Evolutionary conservation across 2,888 invertebrate species (phyloP).

Genomic region (Hemicrepidius hirtus): DNA sequence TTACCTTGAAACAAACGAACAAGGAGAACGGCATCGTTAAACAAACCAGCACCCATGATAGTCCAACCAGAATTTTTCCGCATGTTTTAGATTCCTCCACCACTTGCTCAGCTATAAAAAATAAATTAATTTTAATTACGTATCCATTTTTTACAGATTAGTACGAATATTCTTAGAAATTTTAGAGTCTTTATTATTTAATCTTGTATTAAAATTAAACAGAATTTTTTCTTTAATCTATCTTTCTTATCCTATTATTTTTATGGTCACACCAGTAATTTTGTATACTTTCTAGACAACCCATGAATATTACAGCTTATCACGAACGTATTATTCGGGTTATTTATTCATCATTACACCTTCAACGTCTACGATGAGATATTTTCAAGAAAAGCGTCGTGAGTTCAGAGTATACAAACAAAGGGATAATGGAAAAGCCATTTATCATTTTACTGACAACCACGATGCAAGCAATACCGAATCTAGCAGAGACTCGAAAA

Average conservation of each 20-base stretch:
- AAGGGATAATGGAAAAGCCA: constrained; percentile 27
- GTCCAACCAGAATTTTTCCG: constrained; percentile 86
- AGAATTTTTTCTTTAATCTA: too few species aligned
- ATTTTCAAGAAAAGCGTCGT: constrained; percentile 1
- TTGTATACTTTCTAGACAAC: too few species aligned
- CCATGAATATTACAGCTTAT: too few species aligned
- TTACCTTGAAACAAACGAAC: constrained; percentile 94
- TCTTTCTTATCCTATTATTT: too few species aligned
- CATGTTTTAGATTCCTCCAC: constrained; percentile 79
- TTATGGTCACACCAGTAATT: too few species aligned
- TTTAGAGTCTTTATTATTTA: too few species aligned
- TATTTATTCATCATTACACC: not conserved
- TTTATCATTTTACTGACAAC: constrained; percentile 19
- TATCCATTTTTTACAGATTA: too few species aligned
- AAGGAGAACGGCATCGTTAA: constrained; percentile 94
- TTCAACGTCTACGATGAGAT: not conserved
- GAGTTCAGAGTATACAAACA: constrained; percentile 3
- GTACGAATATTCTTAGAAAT: too few species aligned
- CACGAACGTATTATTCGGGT: not conserved
- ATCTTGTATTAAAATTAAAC: too few species aligned
- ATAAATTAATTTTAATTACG: not conserved
- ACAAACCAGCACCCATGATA: constrained; percentile 89
- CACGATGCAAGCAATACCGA: not conserved
- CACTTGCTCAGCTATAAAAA: constrained; percentile 68
- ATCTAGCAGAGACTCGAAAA: not conserved